phyloP scores from a whole-genome alignment of 2,888 invertebrate genomes.

The Drosophila putrida region DNA sequence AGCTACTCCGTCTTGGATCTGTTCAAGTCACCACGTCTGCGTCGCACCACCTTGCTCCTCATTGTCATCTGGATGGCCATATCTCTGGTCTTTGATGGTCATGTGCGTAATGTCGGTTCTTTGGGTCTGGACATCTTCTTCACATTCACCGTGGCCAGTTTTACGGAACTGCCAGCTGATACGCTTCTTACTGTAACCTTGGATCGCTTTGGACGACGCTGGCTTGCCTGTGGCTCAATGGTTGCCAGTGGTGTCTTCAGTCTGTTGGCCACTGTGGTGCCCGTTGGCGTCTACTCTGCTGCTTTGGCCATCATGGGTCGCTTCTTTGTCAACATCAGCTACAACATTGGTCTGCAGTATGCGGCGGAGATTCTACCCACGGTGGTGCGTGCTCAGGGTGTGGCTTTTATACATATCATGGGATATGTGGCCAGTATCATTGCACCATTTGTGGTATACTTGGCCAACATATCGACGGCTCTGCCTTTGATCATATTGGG shows the following conservation, averaged over 20 bases:
- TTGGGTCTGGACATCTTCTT: constrained; percentile 93
- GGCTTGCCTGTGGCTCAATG: constrained; percentile 94
- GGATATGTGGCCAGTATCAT: constrained; percentile 94
- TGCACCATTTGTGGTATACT: constrained; percentile 93
- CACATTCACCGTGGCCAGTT: constrained; percentile 93
- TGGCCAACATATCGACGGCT: constrained; percentile 88
- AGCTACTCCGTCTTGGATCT: constrained; percentile 93
- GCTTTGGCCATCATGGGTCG: constrained; percentile 92
- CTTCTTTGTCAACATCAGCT: constrained; percentile 94
- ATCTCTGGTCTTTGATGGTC: constrained; percentile 94
- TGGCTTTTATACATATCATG: constrained; percentile 94
- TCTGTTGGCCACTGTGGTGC: constrained; percentile 91
- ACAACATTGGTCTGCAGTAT: constrained; percentile 95
- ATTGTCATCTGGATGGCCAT: constrained; percentile 96
- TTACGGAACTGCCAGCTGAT: constrained; percentile 94
- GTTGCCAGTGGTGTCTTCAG: constrained; percentile 93
- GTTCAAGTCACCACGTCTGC: constrained; percentile 91
- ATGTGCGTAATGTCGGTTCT: constrained; percentile 94
- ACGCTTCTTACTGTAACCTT: constrained; percentile 91
- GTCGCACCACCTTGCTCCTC: constrained; percentile 91
- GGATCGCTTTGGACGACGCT: constrained; percentile 91
- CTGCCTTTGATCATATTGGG: constrained; percentile 93
- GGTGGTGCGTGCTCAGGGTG: constrained; percentile 94
- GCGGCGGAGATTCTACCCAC: constrained; percentile 95
- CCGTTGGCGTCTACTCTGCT: constrained; percentile 90